Conservation (phyloP, 1,140 invertebrate species). For the Caenorhabditis briggsae region DNA sequence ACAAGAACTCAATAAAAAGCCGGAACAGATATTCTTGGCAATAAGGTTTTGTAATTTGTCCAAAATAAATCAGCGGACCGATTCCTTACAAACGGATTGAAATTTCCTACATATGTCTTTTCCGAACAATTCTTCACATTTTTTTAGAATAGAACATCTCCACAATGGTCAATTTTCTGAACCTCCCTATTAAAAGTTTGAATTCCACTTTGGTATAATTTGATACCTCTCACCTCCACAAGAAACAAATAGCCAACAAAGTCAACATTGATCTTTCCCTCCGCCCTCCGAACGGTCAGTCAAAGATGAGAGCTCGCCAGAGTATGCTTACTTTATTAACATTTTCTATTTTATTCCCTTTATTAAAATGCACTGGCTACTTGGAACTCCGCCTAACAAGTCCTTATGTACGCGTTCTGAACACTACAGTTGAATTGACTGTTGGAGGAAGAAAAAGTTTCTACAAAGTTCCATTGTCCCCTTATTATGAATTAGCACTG, state of each 20-base stretch:
- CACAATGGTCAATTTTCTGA: too few species aligned
- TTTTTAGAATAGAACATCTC: too few species aligned
- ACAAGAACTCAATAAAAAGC: too few species aligned
- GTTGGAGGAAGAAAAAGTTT: conserved; percentile 5
- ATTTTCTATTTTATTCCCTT: neutral
- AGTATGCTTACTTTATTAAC: neutral
- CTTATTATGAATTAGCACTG: conserved; percentile 27
- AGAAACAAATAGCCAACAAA: neutral
- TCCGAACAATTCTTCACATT: too few species aligned
- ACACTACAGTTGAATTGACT: conserved; percentile 2
- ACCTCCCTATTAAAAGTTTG: too few species aligned
- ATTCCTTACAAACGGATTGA: too few species aligned
- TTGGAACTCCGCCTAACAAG: conserved; percentile 21
- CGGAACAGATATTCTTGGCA: too few species aligned
- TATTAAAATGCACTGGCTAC: conserved; percentile 16
- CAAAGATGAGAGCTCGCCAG: neutral
- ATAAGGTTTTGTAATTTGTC: too few species aligned
- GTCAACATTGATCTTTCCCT: neutral
- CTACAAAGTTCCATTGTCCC: conserved; percentile 21
- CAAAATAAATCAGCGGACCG: too few species aligned
- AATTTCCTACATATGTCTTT: too few species aligned
- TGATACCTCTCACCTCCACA: neutral
- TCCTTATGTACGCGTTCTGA: conserved; percentile 37
- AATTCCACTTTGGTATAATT: neutral
- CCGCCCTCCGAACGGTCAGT: neutral